Conservation (phyloP, 2,797 vertebrate genomes). For the Spea hammondii region DNA sequence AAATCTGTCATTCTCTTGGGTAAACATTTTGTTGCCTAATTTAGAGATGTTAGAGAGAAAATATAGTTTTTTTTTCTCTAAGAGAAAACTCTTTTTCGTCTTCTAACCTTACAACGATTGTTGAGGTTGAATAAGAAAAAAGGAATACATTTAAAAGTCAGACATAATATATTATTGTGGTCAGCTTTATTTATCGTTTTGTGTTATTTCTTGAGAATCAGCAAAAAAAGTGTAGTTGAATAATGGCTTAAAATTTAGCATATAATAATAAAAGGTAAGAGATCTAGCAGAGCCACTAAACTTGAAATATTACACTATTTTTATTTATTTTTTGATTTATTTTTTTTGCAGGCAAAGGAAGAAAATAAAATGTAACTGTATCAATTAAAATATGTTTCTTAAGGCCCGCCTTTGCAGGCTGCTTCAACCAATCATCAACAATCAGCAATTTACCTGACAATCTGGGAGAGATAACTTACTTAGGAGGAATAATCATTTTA, state of each 20-base stretch:
- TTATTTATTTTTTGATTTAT: too few species aligned
- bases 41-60: background rate
- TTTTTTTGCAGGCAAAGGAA: too few species aligned
- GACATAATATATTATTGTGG: conserved; percentile 9
- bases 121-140: conserved; percentile 13
- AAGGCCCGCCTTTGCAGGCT: too few species aligned
- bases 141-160: conserved; percentile 14
- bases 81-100: background rate
- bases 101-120: conserved; percentile 9
- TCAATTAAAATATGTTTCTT: too few species aligned
- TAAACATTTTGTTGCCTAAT: conserved; percentile 21
- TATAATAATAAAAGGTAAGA: too few species aligned
- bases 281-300: too few species aligned
- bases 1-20: conserved; percentile 46
- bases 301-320: too few species aligned
- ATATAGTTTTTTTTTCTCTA: background rate
- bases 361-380: too few species aligned
- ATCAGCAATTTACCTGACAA: too few species aligned
- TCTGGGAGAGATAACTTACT: too few species aligned
- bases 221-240: background rate
- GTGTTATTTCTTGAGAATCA: background rate
- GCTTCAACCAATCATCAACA: too few species aligned
- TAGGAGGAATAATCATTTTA: too few species aligned
- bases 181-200: background rate
- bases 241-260: background rate